These are phyloP conservation scores for Diachasmimorpha longicaudata DNA, from an alignment of 1,140 invertebrate species.

Conservation along the genomic window DNA sequence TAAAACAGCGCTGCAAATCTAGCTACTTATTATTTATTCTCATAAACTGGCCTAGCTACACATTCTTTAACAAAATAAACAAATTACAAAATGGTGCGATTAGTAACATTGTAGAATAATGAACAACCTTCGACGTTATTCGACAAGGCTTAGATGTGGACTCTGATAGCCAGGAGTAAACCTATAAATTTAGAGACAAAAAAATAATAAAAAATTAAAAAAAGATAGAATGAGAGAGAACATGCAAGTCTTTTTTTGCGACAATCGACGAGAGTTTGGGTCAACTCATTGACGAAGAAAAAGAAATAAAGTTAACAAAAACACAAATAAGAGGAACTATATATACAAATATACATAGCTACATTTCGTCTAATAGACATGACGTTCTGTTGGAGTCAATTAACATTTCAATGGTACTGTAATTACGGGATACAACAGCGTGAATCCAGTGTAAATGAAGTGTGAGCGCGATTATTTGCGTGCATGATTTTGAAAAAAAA, in stretches of 20 bases:
- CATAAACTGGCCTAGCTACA: background rate
- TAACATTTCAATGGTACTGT: slow-evolving; percentile 57
- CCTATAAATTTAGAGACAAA: background rate
- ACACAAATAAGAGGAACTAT: slow-evolving; percentile 10
- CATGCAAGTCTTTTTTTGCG: background rate
- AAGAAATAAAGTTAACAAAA: background rate
- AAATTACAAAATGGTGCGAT: background rate
- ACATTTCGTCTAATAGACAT: slow-evolving; percentile 45
- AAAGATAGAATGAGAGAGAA: background rate
- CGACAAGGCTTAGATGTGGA: background rate
- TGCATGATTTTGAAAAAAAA: slow-evolving; percentile 1
- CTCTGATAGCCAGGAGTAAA: background rate
- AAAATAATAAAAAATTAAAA: background rate
- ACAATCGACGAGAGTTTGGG: slow-evolving; percentile 1
- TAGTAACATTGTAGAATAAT: background rate
- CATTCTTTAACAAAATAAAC: background rate
- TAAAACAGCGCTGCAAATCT: background rate
- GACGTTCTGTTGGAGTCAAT: slow-evolving; percentile 60
- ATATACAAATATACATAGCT: slow-evolving; percentile 21
- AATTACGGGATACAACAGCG: slow-evolving; percentile 27
- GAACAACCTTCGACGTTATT: background rate
- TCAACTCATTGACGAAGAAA: background rate
- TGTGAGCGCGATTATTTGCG: background rate
- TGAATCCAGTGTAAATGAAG: slow-evolving; percentile 28
- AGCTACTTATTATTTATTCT: background rate